Base-by-base conservation (phyloP, 2,113 vertebrate species). In the Microcebus ravelobensis region DNA sequence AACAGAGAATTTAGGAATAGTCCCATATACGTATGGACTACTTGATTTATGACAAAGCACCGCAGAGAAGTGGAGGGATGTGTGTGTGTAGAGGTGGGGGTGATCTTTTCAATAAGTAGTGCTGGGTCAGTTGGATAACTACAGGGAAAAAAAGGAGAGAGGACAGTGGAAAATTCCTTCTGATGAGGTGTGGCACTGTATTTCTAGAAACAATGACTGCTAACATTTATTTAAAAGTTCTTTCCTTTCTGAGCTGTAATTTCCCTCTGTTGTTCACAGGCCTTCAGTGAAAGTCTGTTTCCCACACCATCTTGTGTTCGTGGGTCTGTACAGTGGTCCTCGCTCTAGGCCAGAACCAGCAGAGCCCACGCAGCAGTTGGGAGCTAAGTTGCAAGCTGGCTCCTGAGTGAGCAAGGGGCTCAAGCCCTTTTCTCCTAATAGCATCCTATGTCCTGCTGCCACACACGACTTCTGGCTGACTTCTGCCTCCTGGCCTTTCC, bases 181-280 rank as follows among this genome's bases (percentile, higher is more conserved):
- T 94, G 73, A 92, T 57, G 74, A 96, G 81, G 61, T 42, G 48
- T 50, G 71, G 36, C 45, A 65, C 25, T 48, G 5, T 48, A 31
- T 90, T 93, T 97, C 85, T 94, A 95, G 91, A 97, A 94, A 95
- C 85, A 94, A 87, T 93, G 59, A 67, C 39, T 79, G 74, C 81
- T 91, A 86, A 90, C 45, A 84, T 93, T 81, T 88, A 90, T 57
- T 96, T 88, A 92, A 25, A 92, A 76, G 42, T 85, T 80, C 67
- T 95, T 95, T 97, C 77, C 84, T 97, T 87, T 95, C 85, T 48
- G 91, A 87, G 67, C 50, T 65, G 67, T 94, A 29, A 83, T 97
- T 96, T 96, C 85, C 80, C 89, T 90, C 90, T 63, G 87, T 94
- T 95, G 65, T 90, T 92, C 7, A 50, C 61, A 42, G 57, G 50